Evolutionary conservation across 2,113 vertebrate genomes (phyloP).

Genomic region (Notechis scutatus): DNA sequence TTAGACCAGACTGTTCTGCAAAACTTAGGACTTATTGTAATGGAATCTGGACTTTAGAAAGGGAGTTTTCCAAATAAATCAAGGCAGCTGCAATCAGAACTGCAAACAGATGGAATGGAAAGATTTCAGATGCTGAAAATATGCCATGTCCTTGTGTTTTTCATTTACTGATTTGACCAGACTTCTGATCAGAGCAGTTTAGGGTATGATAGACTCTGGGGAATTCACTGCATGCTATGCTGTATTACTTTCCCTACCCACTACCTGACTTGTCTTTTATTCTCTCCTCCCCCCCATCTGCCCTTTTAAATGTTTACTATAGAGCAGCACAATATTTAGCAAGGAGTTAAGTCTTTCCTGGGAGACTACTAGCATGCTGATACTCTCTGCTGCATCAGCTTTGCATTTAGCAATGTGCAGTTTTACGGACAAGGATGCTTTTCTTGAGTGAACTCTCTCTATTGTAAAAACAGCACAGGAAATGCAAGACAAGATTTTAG

Average conservation of each 20-base stretch:
- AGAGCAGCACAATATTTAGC: slow-evolving; percentile 44
- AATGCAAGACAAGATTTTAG: slow-evolving; percentile 28
- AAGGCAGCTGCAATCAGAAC: neutral
- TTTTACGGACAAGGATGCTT: slow-evolving; percentile 47
- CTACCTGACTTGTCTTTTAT: neutral
- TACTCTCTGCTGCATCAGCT: slow-evolving; percentile 46
- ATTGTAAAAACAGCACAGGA: slow-evolving; percentile 41
- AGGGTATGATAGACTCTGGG: slow-evolving; percentile 39
- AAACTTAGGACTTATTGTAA: slow-evolving; percentile 62
- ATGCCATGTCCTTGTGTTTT: slow-evolving; percentile 12
- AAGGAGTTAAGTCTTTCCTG: slow-evolving; percentile 33
- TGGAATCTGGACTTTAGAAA: slow-evolving; percentile 34
- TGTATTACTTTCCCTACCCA: slow-evolving; percentile 35
- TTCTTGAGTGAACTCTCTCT: slow-evolving; percentile 40
- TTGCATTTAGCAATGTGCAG: slow-evolving; percentile 52
- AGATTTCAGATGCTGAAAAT: neutral
- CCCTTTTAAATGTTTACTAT: slow-evolving; percentile 3
- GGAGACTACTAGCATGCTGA: slow-evolving; percentile 42
- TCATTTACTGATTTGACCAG: neutral
- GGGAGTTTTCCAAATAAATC: slow-evolving; percentile 27
- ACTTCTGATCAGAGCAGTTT: neutral
- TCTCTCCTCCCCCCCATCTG: slow-evolving; percentile 46
- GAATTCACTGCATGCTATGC: slow-evolving; percentile 35
- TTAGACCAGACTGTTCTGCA: slow-evolving; percentile 43
- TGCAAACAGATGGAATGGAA: slow-evolving; percentile 22